Percentiles rank a stretch among this genome's conserved stretches.
Evolutionary conservation across 2,888 invertebrate genomes (phyloP).

Genomic region (Zele albiditarsus): DNA sequence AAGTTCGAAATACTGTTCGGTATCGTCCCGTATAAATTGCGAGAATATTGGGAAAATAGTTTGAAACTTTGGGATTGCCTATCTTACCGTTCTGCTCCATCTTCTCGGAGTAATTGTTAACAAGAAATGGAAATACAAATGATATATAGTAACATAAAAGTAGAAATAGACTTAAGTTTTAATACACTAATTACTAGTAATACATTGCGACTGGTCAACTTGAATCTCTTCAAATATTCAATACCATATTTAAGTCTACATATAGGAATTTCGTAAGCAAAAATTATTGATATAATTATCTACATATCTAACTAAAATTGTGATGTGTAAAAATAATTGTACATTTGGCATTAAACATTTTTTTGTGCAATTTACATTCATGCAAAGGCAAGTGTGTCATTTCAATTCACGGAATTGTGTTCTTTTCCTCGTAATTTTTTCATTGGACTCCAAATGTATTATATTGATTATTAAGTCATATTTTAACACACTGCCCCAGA

Average conservation of each 20-base stretch:
- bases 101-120: conserved; percentile 48
- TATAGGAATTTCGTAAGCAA: neutral
- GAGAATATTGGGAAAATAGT: conserved; percentile 25
- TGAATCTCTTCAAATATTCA: conserved; percentile 13
- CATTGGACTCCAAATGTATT: too few species aligned
- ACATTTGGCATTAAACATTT: conserved; percentile 26
- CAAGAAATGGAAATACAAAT: conserved; percentile 35
- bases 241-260: neutral
- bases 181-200: conserved; percentile 38
- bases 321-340: conserved; percentile 40
- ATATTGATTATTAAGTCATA: neutral
- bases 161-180: conserved; percentile 29
- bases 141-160: conserved; percentile 18
- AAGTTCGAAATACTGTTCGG: conserved; percentile 1
- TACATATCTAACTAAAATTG: neutral
- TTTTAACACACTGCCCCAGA: neutral
- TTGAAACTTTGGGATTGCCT: conserved; percentile 46
- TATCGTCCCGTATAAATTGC: neutral
- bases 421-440: too few species aligned
- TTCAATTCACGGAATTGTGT: too few species aligned
- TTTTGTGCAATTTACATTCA: neutral
- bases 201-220: conserved; percentile 38
- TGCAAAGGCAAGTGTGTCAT: neutral
- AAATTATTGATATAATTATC: neutral
- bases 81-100: conserved; percentile 43